Evolutionary conservation across 1,140 invertebrate species (phyloP), one percentile per base, ranked within the genome.

Genomic region (Protaetia brevitarsis): DNA sequence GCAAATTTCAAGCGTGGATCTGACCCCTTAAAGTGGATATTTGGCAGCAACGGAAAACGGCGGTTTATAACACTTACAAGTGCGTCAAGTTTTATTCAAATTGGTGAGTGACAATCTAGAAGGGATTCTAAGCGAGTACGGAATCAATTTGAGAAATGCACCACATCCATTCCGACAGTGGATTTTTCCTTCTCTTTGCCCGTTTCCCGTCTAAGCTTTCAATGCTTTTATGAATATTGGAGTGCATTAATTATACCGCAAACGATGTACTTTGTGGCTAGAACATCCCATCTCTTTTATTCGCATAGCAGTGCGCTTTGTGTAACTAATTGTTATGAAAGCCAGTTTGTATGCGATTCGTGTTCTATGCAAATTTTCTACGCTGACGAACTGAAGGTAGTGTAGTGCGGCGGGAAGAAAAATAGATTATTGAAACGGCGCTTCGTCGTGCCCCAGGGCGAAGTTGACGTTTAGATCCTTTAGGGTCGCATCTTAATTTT

Each of bases 181-280:
- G 21, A 51, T 8, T 23, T 51, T 34, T 23, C 26, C 41, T 51
- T 51, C 41, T 51, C 26, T 51, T 51, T 51, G 41, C 16, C 41
- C n/a, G n/a, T 7, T 19, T 51, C 16, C 26, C 19, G 41, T 19
- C 21, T 23, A 51, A 16, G 41, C 41, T 51, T 51, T 51, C 41
- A 19, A 51, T 51, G 41, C 41, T 51, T 51, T 51, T 51, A 51
- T 51, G 41, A 51, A 51, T 51, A 51, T 51, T 51, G 41, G 41
- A 51, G 41, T 51, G 26, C 41, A 51, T 51, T 51, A 51, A 51
- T 51, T 51, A 51, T 51, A 51, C 41, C 41, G 41, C 41, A 51
- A 51, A 21, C 19, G 41, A 51, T 51, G 19, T 51, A 19, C 41
- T 51, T 19, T 51, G 41, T 23, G 41, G n/a, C n/a, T n/a, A 51